Conservation (phyloP, 2,888 invertebrate species). For the Volucella bombylans region DNA sequence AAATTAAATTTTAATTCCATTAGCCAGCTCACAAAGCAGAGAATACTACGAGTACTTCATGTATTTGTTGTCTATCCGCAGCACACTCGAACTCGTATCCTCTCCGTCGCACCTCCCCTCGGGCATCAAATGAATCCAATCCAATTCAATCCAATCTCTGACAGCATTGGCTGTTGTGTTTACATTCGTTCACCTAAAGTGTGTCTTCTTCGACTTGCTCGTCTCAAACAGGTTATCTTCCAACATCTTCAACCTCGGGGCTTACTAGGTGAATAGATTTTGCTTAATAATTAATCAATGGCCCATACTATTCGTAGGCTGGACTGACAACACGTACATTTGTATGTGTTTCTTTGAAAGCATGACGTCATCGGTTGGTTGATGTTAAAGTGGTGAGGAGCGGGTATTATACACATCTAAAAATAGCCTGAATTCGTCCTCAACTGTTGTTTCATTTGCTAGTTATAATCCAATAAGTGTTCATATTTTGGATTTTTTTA, state of each 20-base stretch:
- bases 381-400: neutral
- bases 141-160: no score
- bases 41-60: neutral
- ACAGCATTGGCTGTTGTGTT: neutral
- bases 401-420: neutral
- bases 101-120: neutral
- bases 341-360: neutral
- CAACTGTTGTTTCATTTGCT: slow-evolving; percentile 17
- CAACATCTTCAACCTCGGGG: neutral
- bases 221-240: slow-evolving; percentile 37
- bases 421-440: slow-evolving; percentile 1
- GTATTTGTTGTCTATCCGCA: slow-evolving; percentile 19
- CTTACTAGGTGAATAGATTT: slow-evolving; percentile 26
- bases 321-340: neutral
- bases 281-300: slow-evolving; percentile 66
- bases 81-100: slow-evolving; percentile 34
- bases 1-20: slow-evolving; percentile 70
- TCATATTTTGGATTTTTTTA: slow-evolving; percentile 57
- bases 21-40: slow-evolving; percentile 28
- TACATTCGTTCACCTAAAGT: neutral
- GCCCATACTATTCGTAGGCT: slow-evolving; percentile 10
- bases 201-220: slow-evolving; percentile 13
- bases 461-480: slow-evolving; percentile 71
- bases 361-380: slow-evolving; percentile 54
- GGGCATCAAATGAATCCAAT: no score